phyloP scores from a whole-genome alignment of 2,797 vertebrate species.

The Cossypha dichroa region DNA sequence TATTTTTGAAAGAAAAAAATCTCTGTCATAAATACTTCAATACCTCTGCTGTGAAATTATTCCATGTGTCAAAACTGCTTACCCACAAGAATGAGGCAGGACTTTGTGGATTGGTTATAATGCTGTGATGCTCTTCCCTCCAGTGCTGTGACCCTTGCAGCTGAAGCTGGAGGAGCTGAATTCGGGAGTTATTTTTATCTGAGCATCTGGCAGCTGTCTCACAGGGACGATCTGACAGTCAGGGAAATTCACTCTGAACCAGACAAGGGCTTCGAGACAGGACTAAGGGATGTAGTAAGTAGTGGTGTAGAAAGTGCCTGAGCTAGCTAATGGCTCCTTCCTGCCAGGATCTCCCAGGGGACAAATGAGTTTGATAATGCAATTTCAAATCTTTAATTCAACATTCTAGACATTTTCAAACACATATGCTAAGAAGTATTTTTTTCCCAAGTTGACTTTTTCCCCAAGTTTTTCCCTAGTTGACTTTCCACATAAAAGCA shows the following conservation, averaged over 20 bases:
- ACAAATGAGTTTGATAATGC: background rate
- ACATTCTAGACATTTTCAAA: background rate
- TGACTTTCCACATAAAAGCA: background rate
- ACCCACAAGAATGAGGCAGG: background rate
- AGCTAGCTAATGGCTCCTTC: background rate
- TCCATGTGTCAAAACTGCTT: background rate
- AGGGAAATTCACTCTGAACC: background rate
- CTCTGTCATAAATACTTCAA: background rate
- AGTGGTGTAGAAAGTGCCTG: background rate
- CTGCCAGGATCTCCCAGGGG: background rate
- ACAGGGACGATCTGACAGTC: background rate
- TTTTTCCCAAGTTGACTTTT: background rate
- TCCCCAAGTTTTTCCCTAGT: background rate
- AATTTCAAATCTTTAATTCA: background rate
- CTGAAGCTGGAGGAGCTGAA: background rate
- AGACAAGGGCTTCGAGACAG: background rate
- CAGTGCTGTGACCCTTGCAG: background rate
- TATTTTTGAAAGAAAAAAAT: background rate
- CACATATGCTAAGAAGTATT: background rate
- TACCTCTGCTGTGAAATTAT: background rate
- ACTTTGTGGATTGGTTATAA: background rate
- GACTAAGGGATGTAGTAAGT: background rate
- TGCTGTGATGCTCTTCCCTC: background rate
- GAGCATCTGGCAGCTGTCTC: background rate
- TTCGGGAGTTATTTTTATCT: slow-evolving; percentile 29